Evolutionary conservation across 1,140 invertebrate species (phyloP).

Genomic region (Gryon sp.): DNA sequence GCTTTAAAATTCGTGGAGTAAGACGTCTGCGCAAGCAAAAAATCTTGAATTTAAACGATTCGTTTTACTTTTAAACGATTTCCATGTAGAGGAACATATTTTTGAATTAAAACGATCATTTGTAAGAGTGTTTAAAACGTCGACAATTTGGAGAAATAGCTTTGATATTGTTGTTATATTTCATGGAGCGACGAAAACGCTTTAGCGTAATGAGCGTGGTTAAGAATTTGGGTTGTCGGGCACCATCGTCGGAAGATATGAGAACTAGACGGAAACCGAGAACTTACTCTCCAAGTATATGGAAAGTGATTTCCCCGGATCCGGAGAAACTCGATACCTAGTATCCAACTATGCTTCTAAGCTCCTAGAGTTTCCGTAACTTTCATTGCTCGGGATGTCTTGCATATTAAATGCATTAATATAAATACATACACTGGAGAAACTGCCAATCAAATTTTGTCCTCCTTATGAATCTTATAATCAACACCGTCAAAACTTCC

Average conservation of each 20-base stretch:
- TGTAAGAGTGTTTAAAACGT: too few species aligned
- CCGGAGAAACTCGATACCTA: conserved; percentile 44
- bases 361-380: conserved; percentile 19
- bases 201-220: conserved; percentile 45
- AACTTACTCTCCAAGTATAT: conserved; percentile 50
- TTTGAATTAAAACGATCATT: too few species aligned
- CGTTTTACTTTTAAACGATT: too few species aligned
- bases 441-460: conserved; percentile 49
- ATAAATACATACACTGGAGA: conserved; percentile 40
- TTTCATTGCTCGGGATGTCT: conserved; percentile 35
- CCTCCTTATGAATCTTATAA: conserved; percentile 26
- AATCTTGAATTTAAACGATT: too few species aligned
- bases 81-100: too few species aligned
- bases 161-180: conserved; percentile 44
- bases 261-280: conserved; percentile 48
- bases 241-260: conserved; percentile 41
- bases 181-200: conserved; percentile 21
- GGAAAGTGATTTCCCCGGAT: conserved; percentile 57
- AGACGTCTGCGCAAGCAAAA: too few species aligned
- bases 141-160: conserved; percentile 32
- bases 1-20: too few species aligned
- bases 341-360: conserved; percentile 33
- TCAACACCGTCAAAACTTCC: conserved; percentile 1
- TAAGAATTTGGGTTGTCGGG: conserved; percentile 33
- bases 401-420: conserved; percentile 52